Evolutionary conservation across 2,113 vertebrate species (phyloP), one percentile per base, ranked within the genome.

Genomic region (Bujurquina vittata): DNA sequence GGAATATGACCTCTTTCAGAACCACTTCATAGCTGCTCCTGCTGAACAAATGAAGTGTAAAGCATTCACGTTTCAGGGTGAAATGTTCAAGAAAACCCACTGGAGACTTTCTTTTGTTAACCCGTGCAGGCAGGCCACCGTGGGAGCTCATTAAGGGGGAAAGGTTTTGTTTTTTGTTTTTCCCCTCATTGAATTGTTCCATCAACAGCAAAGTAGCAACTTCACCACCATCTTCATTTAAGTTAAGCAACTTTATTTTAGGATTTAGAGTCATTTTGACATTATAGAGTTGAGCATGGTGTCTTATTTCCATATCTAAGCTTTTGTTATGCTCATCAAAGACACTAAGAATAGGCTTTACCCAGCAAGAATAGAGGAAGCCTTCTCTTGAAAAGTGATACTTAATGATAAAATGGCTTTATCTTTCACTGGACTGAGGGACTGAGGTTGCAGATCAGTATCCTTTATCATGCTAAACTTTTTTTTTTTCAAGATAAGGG

Each of bases 61-160:
- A 62, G 22, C n/a, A 75, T 56, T 22, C 18, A 52, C 12, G 56
- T 65, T 89, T 77, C 14, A 82, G 63, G 52, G 62, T 58, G 37
- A 91, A 85, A 81, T 20, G 83, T 23, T 81, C 20, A 75, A 26
- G 80, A 60, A 54, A 62, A 74, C 55, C 60, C 79, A 82, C 61
- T 1, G 37, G 81, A 79, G 88, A 63, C 11, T 55, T 60, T 74
- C 78, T 65, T 77, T 72, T 77, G 76, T 81, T 73, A 84, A 77
- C 81, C 88, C 29, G 1, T 75, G 82, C 18, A 58, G 43, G 75
- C 52, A 56, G 37, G 80, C 73, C 33, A 46, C 78, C 88, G 5
- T 56, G 92, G 91, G 91, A 94, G 59, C 92, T 94, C 88, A 91
- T 93, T 94, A 94, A 54, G 18, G 69, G 22, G 74, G 72, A 59